Conservation (phyloP, 2,797 vertebrate species). For the Geotria australis region DNA sequence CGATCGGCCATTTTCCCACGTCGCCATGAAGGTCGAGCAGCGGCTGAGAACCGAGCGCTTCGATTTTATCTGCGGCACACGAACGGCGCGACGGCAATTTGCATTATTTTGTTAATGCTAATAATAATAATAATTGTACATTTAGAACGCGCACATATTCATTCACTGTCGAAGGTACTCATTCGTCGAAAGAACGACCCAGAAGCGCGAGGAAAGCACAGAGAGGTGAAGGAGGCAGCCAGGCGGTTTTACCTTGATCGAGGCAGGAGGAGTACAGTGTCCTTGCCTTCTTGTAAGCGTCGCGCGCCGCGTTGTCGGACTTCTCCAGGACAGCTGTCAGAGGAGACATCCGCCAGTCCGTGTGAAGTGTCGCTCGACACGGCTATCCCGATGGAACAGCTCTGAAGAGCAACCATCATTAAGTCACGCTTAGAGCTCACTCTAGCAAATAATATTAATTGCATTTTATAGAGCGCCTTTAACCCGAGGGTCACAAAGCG, state of each 20-base stretch:
- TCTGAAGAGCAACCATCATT: no score
- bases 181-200: no score
- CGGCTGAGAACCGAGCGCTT: slow-evolving; percentile 35
- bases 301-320: slow-evolving; percentile 9
- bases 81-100: slow-evolving; percentile 4
- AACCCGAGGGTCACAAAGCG: no score
- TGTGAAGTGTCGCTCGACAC: no score
- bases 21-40: slow-evolving; percentile 27
- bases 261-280: slow-evolving; percentile 58
- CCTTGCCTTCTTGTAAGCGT: slow-evolving; percentile 53
- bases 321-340: slow-evolving; percentile 16
- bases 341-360: neutral
- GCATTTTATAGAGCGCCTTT: no score
- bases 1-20: slow-evolving; percentile 58
- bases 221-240: no score
- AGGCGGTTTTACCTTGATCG: slow-evolving; percentile 47
- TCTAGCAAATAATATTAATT: no score
- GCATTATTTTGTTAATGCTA: neutral
- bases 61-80: slow-evolving; percentile 27
- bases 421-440: no score
- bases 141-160: neutral
- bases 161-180: no score
- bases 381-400: no score
- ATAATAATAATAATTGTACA: slow-evolving; percentile 1
- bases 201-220: no score